Evolutionary conservation across 1,140 invertebrate species (phyloP).

Genomic region (Pteromalus puparum): DNA sequence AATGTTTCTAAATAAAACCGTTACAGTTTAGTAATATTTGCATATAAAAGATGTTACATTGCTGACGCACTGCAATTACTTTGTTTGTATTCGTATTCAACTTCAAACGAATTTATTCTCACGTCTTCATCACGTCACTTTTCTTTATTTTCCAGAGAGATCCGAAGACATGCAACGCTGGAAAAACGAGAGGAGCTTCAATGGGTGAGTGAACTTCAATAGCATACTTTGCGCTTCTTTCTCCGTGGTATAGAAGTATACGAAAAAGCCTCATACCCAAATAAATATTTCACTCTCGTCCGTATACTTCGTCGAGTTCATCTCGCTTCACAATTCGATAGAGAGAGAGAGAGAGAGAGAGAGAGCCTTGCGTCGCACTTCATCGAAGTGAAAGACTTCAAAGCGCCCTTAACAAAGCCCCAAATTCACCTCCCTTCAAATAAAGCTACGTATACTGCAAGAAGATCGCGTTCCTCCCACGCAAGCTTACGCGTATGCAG

Average conservation of each 20-base stretch:
- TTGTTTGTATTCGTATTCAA: neutral
- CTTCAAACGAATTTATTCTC: neutral
- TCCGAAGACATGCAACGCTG: slow-evolving; percentile 13
- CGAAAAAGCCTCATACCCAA: neutral
- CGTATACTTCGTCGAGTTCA: neutral
- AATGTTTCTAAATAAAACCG: neutral
- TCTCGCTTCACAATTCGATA: slow-evolving; percentile 25
- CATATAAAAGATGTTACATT: too few species aligned
- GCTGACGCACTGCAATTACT: neutral
- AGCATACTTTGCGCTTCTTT: slow-evolving; percentile 3
- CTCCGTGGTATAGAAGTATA: neutral
- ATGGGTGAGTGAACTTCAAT: slow-evolving; percentile 46
- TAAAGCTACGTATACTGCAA: neutral
- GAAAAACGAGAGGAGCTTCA: slow-evolving; percentile 21
- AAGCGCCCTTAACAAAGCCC: slow-evolving; percentile 20
- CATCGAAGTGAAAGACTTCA: slow-evolving; percentile 21
- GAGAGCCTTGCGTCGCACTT: slow-evolving; percentile 27
- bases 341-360: too few species aligned
- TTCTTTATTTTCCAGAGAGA: slow-evolving; percentile 36
- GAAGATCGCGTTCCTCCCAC: slow-evolving; percentile 42
- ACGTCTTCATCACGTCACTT: slow-evolving; percentile 1
- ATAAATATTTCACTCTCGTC: neutral
- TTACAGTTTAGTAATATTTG: too few species aligned
- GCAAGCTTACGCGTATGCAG: neutral
- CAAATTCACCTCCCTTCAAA: neutral